phyloP scores from a whole-genome alignment of 2,797 vertebrate genomes.

The Phrynocephalus forsythii region DNA sequence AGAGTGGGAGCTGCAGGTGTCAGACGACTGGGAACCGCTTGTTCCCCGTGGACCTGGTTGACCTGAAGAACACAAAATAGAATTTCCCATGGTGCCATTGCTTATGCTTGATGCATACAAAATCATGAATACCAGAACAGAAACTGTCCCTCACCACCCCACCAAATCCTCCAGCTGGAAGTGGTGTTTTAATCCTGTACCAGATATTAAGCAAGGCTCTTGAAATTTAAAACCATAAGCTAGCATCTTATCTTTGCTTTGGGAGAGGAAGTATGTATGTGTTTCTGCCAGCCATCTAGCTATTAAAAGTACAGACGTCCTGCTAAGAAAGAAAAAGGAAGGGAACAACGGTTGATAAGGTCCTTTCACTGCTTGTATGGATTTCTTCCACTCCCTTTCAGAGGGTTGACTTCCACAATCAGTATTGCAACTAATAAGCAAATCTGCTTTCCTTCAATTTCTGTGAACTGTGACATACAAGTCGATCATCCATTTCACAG shows the following conservation, averaged over 20 bases:
- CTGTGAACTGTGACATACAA: background rate
- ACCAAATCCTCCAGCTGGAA: background rate
- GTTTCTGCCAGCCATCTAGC: background rate
- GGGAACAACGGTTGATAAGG: background rate
- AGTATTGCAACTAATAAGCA: background rate
- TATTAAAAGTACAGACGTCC: background rate
- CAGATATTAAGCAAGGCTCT: background rate
- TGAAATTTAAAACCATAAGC: background rate
- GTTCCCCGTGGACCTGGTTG: background rate
- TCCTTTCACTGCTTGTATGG: background rate
- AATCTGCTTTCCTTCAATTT: background rate
- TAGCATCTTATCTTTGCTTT: background rate
- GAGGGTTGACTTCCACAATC: background rate
- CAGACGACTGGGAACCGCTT: background rate
- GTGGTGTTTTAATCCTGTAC: background rate
- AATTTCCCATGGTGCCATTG: background rate
- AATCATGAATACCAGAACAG: background rate
- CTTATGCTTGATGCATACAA: background rate
- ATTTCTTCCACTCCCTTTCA: background rate
- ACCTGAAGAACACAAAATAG: constrained; percentile 15
- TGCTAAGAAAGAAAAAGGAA: background rate
- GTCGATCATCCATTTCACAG: background rate
- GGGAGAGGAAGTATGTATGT: background rate
- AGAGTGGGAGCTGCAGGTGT: background rate
- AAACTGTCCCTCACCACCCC: background rate